These are phyloP conservation scores for Patella ulyssiponensis DNA, from an alignment of 2,888 invertebrate species.

Conservation along the genomic window DNA sequence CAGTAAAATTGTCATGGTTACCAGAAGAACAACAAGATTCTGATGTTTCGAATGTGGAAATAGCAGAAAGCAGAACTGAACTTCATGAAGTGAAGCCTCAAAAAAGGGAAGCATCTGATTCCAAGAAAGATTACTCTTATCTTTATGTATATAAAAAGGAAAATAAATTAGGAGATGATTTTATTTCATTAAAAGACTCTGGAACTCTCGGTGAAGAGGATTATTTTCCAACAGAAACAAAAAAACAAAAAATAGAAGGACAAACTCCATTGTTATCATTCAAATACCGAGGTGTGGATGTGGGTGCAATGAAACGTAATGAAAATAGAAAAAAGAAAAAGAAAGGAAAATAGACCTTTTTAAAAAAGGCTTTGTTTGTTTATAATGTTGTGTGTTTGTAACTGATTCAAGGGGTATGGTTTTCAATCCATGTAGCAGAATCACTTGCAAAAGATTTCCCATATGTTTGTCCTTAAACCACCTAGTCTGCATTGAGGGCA, in stretches of 20 bases:
- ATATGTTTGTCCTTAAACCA: no score
- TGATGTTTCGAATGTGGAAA: not conserved
- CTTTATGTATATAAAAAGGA: slow-evolving; percentile 29
- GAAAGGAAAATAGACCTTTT: slow-evolving; percentile 20
- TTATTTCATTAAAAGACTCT: slow-evolving; percentile 24
- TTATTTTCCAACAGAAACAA: slow-evolving; percentile 12
- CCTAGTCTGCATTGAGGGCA: no score
- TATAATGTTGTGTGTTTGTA: no score
- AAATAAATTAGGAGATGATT: slow-evolving; percentile 21
- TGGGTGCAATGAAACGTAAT: slow-evolving; percentile 33
- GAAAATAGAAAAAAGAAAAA: slow-evolving; percentile 34
- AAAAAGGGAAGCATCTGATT: not conserved
- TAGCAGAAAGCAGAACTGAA: not conserved
- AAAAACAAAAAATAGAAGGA: not conserved
- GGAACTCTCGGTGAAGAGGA: not conserved
- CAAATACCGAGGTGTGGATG: slow-evolving; percentile 28
- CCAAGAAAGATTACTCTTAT: slow-evolving; percentile 33
- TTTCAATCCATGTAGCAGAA: no score
- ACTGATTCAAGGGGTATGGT: no score
- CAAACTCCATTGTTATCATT: slow-evolving; percentile 24
- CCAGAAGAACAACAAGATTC: not conserved
- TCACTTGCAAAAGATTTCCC: no score
- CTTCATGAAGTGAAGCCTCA: not conserved
- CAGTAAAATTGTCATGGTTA: slow-evolving; percentile 17
- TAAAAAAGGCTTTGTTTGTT: no score